Evolutionary conservation across 2,797 vertebrate genomes (phyloP).

Genomic region (Peromyscus melanophrys): DNA sequence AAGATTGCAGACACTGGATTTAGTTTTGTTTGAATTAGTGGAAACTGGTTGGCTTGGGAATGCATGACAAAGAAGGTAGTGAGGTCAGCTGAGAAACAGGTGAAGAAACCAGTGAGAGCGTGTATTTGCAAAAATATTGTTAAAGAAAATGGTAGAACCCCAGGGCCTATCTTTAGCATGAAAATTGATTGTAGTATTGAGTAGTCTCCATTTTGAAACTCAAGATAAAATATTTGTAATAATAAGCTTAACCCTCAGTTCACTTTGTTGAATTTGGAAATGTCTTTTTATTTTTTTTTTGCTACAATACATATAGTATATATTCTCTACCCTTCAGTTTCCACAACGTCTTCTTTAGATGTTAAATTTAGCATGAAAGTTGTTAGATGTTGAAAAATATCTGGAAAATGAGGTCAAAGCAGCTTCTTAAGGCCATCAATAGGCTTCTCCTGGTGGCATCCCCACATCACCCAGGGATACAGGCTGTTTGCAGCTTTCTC

Average conservation of each 20-base stretch:
- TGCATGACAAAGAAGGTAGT: not conserved
- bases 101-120: not conserved
- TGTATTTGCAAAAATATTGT: not conserved
- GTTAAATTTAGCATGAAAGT: not conserved
- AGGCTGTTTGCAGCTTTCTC: not conserved
- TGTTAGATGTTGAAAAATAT: not conserved
- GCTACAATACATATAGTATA: not conserved
- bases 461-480: not conserved
- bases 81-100: not conserved
- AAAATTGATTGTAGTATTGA: not conserved
- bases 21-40: not conserved
- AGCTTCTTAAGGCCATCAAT: not conserved
- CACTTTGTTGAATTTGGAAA: conserved; percentile 4
- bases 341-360: not conserved
- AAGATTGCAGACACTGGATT: not conserved
- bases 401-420: not conserved
- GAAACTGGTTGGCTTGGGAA: not conserved
- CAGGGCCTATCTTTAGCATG: not conserved
- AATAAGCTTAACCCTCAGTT: not conserved
- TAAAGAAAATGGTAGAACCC: not conserved
- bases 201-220: not conserved
- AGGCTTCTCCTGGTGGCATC: not conserved
- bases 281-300: not conserved
- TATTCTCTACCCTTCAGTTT: not conserved
- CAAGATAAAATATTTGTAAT: not conserved